phyloP scores from a whole-genome alignment of 2,113 vertebrate genomes.

The Pygoscelis adeliae region DNA sequence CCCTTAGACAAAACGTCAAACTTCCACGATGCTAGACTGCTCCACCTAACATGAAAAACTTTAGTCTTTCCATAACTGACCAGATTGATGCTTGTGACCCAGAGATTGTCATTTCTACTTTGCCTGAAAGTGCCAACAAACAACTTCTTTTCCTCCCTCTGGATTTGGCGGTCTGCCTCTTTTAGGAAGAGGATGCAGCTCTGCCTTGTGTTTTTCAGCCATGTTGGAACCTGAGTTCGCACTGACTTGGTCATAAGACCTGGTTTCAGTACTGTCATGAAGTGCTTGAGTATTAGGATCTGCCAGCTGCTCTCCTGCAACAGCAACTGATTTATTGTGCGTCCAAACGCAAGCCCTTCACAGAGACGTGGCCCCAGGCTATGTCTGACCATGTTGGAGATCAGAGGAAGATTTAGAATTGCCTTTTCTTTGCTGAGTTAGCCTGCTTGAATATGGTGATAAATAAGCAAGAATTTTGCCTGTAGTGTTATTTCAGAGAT shows the following conservation, averaged over 20 bases:
- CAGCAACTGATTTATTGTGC: not conserved
- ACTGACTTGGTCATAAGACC: not conserved
- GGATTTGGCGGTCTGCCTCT: not conserved
- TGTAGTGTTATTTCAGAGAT: constrained; percentile 11
- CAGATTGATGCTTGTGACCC: not conserved
- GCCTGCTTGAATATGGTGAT: not conserved
- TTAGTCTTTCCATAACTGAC: not conserved
- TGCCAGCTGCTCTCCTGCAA: not conserved
- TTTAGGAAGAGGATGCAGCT: not conserved
- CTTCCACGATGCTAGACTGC: not conserved
- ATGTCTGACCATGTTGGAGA: not conserved
- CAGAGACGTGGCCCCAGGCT: not conserved
- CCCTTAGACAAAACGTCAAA: not conserved
- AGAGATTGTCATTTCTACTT: not conserved
- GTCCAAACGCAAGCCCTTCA: not conserved
- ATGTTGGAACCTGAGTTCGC: not conserved
- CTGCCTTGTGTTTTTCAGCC: not conserved
- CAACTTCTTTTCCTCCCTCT: not conserved
- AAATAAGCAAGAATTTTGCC: constrained; percentile 9
- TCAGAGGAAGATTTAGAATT: not conserved
- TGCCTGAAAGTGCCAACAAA: not conserved
- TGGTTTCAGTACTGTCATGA: not conserved
- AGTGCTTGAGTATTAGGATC: not conserved
- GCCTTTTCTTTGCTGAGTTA: constrained; percentile 17
- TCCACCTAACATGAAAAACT: not conserved